Evolutionary conservation across 2,888 invertebrate species (phyloP), one percentile per base, ranked within the genome.

Genomic region (Cryptus armator): DNA sequence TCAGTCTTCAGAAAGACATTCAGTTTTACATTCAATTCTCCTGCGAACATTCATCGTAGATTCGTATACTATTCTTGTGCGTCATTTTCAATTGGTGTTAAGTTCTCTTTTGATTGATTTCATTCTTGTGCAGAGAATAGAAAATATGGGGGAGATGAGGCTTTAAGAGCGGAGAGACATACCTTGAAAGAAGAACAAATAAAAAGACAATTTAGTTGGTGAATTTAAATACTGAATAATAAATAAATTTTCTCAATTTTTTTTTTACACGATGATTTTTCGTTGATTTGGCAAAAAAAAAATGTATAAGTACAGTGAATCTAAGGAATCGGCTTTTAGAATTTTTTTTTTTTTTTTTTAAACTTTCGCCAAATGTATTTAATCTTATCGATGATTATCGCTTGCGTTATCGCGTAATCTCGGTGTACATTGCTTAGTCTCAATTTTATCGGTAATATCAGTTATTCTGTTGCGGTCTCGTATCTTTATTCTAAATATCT

Each of bases 21-120:
- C 32, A 29, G 59, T 32, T 62, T 6, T 62, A 62, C 59, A 32
- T 32, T 62, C 14, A 62, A 62, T 62, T 62, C 29, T 62, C 10
- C 14, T 14, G 10, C 32, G 32, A 62, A 12, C 32, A 62, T 62
- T 29, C 14, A 5, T 10, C n/a, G n/a, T 6, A 62, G 14, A 14
- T 14, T 37, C 6, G 37, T 62, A 32, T n/a, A 14, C 29, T 29
- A 29, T 62, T 32, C 62, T 29, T 32, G 29, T 32, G 14, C 62
- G 29, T 6, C 14, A 14, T 62, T 29, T 32, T 12, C 62, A 62
- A 62, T 32, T 62, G 12, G 24, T 12, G 12, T 19, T 56, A 9
- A 19, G 24, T 14, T 62, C n/a, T 24, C 59, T 24, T 24, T 29
- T 29, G 62, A 62, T 62, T 32, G 32, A 62, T 62, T 62, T 14